phyloP scores from a whole-genome alignment of 2,113 vertebrate species.

The Epinephelus cyanopodus region DNA sequence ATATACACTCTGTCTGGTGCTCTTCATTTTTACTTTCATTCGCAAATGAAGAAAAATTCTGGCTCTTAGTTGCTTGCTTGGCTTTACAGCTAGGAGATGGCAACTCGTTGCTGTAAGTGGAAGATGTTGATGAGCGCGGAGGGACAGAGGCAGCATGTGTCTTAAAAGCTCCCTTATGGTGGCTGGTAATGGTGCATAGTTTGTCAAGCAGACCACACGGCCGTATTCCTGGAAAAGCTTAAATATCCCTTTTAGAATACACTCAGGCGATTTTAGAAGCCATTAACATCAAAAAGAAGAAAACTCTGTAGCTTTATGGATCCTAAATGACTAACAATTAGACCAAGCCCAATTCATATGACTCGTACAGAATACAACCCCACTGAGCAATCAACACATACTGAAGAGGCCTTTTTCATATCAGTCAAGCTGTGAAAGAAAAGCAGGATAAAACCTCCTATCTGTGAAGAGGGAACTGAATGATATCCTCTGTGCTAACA shows the following conservation, averaged over 20 bases:
- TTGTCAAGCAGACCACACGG: slow-evolving; percentile 12
- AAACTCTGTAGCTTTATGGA: slow-evolving; percentile 26
- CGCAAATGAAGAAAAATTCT: slow-evolving; percentile 7
- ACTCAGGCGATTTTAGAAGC: slow-evolving; percentile 4
- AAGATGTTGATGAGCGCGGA: slow-evolving; percentile 29
- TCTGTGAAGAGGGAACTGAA: slow-evolving; percentile 5
- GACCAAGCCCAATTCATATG: background rate
- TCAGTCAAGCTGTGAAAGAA: slow-evolving; percentile 15
- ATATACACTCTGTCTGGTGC: background rate
- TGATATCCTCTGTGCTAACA: slow-evolving; percentile 1
- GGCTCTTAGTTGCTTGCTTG: background rate
- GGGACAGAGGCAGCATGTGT: slow-evolving; percentile 26
- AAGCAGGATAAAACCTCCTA: background rate
- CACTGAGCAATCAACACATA: slow-evolving; percentile 24
- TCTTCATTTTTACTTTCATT: background rate
- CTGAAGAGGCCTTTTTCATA: background rate
- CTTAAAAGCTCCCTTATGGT: slow-evolving; percentile 40
- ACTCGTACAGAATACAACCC: slow-evolving; percentile 6
- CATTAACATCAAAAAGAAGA: slow-evolving; percentile 15
- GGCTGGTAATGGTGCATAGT: slow-evolving; percentile 27
- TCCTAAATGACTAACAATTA: slow-evolving; percentile 50
- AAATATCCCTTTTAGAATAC: slow-evolving; percentile 19
- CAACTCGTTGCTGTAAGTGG: background rate
- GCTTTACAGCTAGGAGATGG: slow-evolving; percentile 3
- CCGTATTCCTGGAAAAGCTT: background rate